phyloP scores from a whole-genome alignment of 2,113 vertebrate genomes.

The Ptilonorhynchus violaceus region DNA sequence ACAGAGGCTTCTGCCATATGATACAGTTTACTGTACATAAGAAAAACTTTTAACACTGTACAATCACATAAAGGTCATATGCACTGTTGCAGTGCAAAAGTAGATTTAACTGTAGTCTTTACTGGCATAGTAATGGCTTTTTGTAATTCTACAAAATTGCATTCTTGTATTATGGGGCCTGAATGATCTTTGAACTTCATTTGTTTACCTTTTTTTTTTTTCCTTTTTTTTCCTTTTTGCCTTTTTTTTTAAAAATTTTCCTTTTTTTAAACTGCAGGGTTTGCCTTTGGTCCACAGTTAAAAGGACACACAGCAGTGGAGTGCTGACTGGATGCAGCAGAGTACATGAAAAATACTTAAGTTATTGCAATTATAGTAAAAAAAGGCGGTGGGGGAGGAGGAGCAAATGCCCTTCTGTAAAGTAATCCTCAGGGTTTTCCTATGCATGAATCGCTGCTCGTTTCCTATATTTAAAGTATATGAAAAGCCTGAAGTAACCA shows the following conservation, averaged over 20 bases:
- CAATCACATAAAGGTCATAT: conserved; percentile 91
- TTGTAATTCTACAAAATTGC: conserved; percentile 79
- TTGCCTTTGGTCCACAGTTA: conserved; percentile 81
- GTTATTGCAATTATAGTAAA: conserved; percentile 82
- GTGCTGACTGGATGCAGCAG: conserved; percentile 69
- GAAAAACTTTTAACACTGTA: conserved; percentile 86
- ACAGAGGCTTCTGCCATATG: conserved; percentile 81
- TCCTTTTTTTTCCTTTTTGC: background rate
- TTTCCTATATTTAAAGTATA: conserved; percentile 70
- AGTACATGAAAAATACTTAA: conserved; percentile 69
- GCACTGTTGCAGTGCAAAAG: conserved; percentile 94
- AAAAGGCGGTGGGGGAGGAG: conserved; percentile 46
- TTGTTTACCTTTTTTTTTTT: background rate
- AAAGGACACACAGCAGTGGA: conserved; percentile 76
- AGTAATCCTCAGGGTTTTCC: conserved; percentile 62
- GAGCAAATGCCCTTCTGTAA: conserved; percentile 60
- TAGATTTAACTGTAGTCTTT: conserved; percentile 83
- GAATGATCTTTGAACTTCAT: conserved; percentile 51
- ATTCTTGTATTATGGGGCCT: conserved; percentile 72
- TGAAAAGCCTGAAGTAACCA: conserved; percentile 67
- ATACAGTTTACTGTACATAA: conserved; percentile 88
- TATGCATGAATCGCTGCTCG: conserved; percentile 34
- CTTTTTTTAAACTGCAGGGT: conserved; percentile 62
- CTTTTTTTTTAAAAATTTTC: background rate
- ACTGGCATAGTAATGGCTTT: conserved; percentile 85